Conservation (phyloP, 2,113 vertebrate genomes). For the Echinops telfairi region DNA sequence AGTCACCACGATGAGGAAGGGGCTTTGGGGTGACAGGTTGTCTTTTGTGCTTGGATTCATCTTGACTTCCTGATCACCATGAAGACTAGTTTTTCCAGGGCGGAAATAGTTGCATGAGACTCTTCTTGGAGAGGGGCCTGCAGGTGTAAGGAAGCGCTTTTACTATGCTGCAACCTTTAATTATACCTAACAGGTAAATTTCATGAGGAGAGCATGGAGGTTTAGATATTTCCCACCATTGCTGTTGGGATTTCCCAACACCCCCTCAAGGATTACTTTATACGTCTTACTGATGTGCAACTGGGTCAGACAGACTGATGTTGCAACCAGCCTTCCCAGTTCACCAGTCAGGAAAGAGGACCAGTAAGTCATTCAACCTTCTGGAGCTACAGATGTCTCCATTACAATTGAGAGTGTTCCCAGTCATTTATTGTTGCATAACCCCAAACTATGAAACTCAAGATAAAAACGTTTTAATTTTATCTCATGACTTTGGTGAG, state of each 20-base stretch:
- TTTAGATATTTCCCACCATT: not conserved
- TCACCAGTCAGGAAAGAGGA: not conserved
- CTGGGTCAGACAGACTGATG: not conserved
- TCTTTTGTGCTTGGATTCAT: not conserved
- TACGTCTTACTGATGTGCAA: not conserved
- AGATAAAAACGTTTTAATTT: not conserved
- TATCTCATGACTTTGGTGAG: not conserved
- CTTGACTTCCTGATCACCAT: not conserved
- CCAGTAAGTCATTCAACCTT: not conserved
- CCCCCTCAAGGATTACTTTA: not conserved
- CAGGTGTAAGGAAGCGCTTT: not conserved
- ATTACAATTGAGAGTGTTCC: not conserved
- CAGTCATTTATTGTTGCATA: not conserved
- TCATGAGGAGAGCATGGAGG: not conserved
- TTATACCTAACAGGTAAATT: not conserved
- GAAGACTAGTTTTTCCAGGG: not conserved
- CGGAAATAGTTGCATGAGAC: not conserved
- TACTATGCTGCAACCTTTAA: not conserved
- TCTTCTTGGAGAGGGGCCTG: not conserved
- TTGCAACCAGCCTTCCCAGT: not conserved
- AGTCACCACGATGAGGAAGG: accelerated
- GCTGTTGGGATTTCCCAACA: not conserved
- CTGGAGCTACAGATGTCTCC: not conserved
- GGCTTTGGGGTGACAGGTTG: not conserved
- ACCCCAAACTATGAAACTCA: not conserved